Evolutionary conservation across 2,797 vertebrate genomes (phyloP).

Genomic region (Acipenser transmontanus): DNA sequence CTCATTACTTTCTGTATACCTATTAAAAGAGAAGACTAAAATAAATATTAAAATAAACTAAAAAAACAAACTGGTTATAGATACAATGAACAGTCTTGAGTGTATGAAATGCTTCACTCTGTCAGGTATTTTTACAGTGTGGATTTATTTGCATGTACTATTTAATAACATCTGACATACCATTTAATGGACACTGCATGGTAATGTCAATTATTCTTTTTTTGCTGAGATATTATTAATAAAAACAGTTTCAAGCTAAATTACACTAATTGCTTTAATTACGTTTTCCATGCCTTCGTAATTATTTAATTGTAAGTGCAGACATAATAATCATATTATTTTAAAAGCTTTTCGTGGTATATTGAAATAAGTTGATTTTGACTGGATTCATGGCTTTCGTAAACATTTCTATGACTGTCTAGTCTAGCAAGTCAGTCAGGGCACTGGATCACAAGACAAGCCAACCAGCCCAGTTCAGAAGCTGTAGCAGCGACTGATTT

Average conservation of each 20-base stretch:
- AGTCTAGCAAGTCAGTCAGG: conserved; percentile 57
- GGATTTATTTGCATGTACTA: too few species aligned
- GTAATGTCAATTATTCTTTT: too few species aligned
- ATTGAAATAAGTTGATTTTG: conserved; percentile 38
- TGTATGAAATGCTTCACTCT: too few species aligned
- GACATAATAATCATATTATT: conserved; percentile 19
- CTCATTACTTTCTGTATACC: too few species aligned
- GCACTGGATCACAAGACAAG: conserved; percentile 65
- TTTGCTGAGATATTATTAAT: conserved; percentile 44
- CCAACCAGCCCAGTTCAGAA: conserved; percentile 38
- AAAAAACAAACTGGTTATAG: too few species aligned
- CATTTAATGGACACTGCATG: too few species aligned
- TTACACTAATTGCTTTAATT: conserved; percentile 61
- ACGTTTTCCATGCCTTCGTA: conserved; percentile 58
- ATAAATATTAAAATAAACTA: too few species aligned
- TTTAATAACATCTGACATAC: too few species aligned
- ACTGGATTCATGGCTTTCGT: conserved; percentile 34
- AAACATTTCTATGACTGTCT: conserved; percentile 55
- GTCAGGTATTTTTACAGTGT: too few species aligned
- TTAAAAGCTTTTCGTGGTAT: conserved; percentile 22
- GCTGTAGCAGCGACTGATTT: conserved; percentile 54
- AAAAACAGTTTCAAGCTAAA: conserved; percentile 61
- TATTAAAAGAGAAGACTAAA: too few species aligned
- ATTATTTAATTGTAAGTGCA: conserved; percentile 34
- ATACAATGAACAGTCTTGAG: too few species aligned